A percentile compares a stretch with the other conserved stretches of the same genome.
These are phyloP conservation scores for Cremastinae sp. DNA, from an alignment of 2,888 invertebrate genomes.

Conservation along the genomic window DNA sequence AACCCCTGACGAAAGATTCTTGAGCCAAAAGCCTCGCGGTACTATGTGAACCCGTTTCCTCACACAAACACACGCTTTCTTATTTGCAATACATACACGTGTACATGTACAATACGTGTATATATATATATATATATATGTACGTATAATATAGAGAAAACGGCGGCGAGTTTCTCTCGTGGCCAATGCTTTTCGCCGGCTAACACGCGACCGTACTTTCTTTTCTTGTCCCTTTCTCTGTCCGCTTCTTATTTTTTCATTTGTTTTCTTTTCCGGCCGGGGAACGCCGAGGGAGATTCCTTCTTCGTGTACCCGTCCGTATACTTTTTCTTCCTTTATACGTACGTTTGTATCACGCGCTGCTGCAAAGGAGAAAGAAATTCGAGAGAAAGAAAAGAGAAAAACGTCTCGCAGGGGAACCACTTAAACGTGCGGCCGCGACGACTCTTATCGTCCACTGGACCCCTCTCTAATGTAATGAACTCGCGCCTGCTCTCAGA, in stretches of 20 bases:
- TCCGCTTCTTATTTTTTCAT: no score
- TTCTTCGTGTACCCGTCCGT: neutral
- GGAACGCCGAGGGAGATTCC: no score
- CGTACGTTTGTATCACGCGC: conserved; percentile 1
- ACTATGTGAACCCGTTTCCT: conserved; percentile 54
- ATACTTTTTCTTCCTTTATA: neutral
- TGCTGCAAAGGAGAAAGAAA: conserved; percentile 14
- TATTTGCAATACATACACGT: conserved; percentile 13
- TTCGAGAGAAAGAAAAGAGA: conserved; percentile 19
- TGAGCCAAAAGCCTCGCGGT: conserved; percentile 62
- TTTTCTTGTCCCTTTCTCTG: no score
- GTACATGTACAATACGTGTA: conserved; percentile 27
- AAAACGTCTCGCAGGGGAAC: conserved; percentile 57
- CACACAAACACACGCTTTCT: conserved; percentile 3
- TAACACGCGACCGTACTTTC: no score
- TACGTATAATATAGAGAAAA: conserved; percentile 32
- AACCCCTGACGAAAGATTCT: conserved; percentile 55
- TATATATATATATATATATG: no score
- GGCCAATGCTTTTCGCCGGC: conserved; percentile 21
- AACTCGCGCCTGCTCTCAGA: conserved; percentile 59
- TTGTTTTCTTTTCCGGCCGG: no score
- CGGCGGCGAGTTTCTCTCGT: conserved; percentile 23
- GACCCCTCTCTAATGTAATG: conserved; percentile 61
- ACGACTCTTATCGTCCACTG: conserved; percentile 61
- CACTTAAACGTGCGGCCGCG: conserved; percentile 60